phyloP scores from a whole-genome alignment of 1,140 invertebrate genomes.

The Chironomus striatipennis region DNA sequence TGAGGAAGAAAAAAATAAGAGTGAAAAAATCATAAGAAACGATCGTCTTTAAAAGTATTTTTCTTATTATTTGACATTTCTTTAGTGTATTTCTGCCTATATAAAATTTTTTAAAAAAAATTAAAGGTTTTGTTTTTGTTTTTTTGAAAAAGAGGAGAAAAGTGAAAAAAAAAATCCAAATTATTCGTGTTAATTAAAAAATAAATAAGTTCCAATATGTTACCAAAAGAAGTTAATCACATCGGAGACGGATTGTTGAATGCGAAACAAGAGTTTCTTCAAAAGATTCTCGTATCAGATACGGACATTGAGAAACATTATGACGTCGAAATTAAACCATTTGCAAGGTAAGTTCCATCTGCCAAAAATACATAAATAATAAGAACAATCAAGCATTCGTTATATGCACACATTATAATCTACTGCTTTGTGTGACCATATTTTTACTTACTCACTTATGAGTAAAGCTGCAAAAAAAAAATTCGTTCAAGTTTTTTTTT shows the following conservation, averaged over 20 bases:
- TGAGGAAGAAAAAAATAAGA: background rate
- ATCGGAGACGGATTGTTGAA: constrained; percentile 1
- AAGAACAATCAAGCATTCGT: background rate
- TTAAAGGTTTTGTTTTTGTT: background rate
- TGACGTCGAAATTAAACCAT: constrained; percentile 11
- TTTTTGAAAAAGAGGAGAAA: background rate
- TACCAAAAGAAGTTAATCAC: constrained; percentile 15
- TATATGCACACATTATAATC: background rate
- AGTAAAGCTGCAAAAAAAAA: background rate
- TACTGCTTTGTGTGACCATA: background rate
- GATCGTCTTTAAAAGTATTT: background rate
- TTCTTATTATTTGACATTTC: background rate
- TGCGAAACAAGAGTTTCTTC: background rate
- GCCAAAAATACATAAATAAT: background rate
- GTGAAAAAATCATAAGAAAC: background rate
- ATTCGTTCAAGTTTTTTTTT: background rate
- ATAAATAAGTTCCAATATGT: background rate
- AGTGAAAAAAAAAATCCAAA: background rate
- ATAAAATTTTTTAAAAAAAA: background rate
- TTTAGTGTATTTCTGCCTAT: background rate
- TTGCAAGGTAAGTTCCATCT: constrained; percentile 19
- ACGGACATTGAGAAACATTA: constrained; percentile 3
- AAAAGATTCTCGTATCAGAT: constrained; percentile 16
- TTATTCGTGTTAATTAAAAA: background rate
- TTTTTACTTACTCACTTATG: background rate